Evolutionary conservation across 2,113 vertebrate species (phyloP).

Genomic region (Indri indri): DNA sequence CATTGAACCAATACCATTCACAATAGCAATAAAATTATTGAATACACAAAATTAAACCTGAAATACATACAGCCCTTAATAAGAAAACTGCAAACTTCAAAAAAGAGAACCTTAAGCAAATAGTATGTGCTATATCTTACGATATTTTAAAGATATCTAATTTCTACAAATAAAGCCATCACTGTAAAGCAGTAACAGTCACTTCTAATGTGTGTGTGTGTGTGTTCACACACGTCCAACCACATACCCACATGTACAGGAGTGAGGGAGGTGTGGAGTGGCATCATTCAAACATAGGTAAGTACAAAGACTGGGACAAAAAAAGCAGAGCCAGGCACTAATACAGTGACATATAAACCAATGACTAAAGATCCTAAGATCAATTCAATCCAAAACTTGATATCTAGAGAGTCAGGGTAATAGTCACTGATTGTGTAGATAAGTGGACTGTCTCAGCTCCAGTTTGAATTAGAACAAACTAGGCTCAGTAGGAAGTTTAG

Average conservation of each 20-base stretch:
- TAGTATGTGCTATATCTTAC: not conserved
- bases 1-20: not conserved
- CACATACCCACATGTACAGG: fast-evolving
- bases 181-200: not conserved
- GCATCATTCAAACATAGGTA: not conserved
- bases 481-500: not conserved
- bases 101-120: not conserved
- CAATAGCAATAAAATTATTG: not conserved
- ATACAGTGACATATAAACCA: not conserved
- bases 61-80: not conserved
- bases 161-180: not conserved
- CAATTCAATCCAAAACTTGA: not conserved
- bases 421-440: not conserved
- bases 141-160: not conserved
- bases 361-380: not conserved
- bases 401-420: not conserved
- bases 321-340: not conserved
- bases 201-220: not conserved
- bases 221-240: fast-evolving
- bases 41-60: not conserved
- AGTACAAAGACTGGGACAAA: not conserved
- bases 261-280: not conserved
- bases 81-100: not conserved
- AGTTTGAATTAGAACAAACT: not conserved
- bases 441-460: not conserved